These are phyloP conservation scores for Dasysyrphus albostriatus DNA, from an alignment of 2,888 invertebrate species.

Conservation along the genomic window DNA sequence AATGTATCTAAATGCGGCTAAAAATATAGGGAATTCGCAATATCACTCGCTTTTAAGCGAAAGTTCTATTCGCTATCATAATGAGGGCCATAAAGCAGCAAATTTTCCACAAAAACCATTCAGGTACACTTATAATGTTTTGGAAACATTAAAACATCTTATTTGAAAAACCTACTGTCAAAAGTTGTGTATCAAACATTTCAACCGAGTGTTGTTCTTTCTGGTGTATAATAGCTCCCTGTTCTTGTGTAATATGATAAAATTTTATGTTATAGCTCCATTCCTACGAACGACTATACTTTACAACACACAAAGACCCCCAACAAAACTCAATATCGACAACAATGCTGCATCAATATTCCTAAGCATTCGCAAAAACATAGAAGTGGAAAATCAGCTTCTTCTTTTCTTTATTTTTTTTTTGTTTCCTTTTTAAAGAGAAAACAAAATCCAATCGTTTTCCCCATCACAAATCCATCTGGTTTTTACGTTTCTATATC, in stretches of 20 bases:
- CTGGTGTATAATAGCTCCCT: conserved; percentile 41
- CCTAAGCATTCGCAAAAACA: conserved; percentile 52
- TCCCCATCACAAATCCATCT: conserved; percentile 75
- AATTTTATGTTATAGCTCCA: conserved; percentile 76
- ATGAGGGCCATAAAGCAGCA: too few relatives aligned
- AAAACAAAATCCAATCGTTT: conserved; percentile 57
- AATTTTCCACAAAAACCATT: too few relatives aligned
- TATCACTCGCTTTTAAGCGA: too few relatives aligned
- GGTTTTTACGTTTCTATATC: conserved; percentile 58
- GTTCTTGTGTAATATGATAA: conserved; percentile 67
- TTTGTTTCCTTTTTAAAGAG: neutral
- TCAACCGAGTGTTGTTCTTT: conserved; percentile 65
- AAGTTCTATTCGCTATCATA: too few relatives aligned
- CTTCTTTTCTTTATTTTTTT: neutral
- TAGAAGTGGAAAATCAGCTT: conserved; percentile 39
- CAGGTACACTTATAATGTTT: too few relatives aligned
- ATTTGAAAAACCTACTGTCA: conserved; percentile 47
- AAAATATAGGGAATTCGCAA: too few relatives aligned
- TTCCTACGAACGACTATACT: conserved; percentile 48
- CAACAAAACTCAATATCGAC: conserved; percentile 50
- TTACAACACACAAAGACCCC: conserved; percentile 47
- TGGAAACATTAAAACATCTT: too few relatives aligned
- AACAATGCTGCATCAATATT: conserved; percentile 71
- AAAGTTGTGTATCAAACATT: conserved; percentile 42
- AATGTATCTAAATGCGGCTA: too few relatives aligned